Conservation (phyloP, 1,140 invertebrate genomes). For the Diachasma alloeum region DNA sequence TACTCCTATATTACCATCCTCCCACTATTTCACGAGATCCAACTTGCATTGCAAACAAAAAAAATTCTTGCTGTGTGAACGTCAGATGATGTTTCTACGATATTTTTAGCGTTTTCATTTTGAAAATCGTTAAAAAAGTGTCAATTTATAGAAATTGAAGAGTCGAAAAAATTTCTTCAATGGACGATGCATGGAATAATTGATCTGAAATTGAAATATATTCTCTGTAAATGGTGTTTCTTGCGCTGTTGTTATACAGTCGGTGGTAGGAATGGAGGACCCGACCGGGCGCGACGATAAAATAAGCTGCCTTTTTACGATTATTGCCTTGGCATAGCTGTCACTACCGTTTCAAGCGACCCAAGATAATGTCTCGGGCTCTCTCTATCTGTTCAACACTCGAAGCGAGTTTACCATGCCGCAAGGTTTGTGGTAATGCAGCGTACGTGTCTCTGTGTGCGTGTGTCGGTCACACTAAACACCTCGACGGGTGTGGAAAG, state of each 20-base stretch:
- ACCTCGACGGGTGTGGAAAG: slow-evolving; percentile 8
- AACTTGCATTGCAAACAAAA: neutral
- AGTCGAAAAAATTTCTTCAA: no score
- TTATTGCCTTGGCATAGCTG: slow-evolving; percentile 50
- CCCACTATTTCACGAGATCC: neutral
- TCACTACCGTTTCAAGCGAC: slow-evolving; percentile 40
- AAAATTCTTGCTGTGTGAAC: neutral
- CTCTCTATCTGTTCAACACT: slow-evolving; percentile 26
- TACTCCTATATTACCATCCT: slow-evolving; percentile 31
- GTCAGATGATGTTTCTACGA: slow-evolving; percentile 23
- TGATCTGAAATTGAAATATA: slow-evolving; percentile 9
- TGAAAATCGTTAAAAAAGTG: no score
- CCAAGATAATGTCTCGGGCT: slow-evolving; percentile 30
- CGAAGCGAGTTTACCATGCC: slow-evolving; percentile 2
- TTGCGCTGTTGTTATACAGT: slow-evolving; percentile 14
- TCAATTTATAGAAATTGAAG: no score
- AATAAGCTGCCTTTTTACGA: slow-evolving; percentile 50
- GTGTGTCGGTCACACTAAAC: neutral
- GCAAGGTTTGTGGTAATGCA: slow-evolving; percentile 1
- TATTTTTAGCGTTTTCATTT: no score
- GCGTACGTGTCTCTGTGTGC: neutral
- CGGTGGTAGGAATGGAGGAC: neutral
- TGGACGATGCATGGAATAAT: neutral
- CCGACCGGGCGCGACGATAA: slow-evolving; percentile 35
- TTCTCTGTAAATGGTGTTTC: neutral